These are phyloP conservation scores for Mya arenaria DNA, from an alignment of 1,140 invertebrate genomes.

Conservation along the genomic window DNA sequence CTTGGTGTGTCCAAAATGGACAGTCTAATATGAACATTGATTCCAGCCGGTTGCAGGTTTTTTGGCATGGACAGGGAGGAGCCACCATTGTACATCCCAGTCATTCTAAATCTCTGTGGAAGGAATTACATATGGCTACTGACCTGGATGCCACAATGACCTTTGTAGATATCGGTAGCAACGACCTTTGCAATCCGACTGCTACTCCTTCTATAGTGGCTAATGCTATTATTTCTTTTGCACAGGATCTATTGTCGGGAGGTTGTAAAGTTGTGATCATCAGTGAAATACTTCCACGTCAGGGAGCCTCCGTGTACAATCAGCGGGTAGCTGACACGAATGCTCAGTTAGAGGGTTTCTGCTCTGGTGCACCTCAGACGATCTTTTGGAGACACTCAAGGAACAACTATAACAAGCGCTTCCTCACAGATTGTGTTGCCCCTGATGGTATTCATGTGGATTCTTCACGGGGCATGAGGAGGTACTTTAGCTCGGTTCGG, in stretches of 20 bases:
- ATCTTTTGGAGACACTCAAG: background rate
- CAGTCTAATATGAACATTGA: background rate
- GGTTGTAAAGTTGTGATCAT: background rate
- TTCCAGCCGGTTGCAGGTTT: background rate
- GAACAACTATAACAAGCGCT: conserved; percentile 8
- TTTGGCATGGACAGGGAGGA: background rate
- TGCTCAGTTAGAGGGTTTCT: background rate
- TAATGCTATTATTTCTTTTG: background rate
- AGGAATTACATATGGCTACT: background rate
- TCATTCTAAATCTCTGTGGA: background rate
- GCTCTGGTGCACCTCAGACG: background rate
- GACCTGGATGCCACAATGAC: background rate
- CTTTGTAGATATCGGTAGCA: conserved; percentile 11
- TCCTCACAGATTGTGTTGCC: background rate
- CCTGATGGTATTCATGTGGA: background rate
- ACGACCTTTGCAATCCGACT: background rate
- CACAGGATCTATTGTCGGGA: background rate
- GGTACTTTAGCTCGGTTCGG: conserved; percentile 2
- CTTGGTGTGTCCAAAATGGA: background rate
- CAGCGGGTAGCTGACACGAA: background rate
- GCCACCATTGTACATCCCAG: background rate
- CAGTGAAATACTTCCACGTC: background rate
- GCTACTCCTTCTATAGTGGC: background rate
- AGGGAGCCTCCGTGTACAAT: background rate
- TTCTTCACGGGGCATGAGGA: background rate